These are phyloP conservation scores for Triplophysa bombifrons DNA, from an alignment of 2,797 vertebrate species.

Conservation along the genomic window DNA sequence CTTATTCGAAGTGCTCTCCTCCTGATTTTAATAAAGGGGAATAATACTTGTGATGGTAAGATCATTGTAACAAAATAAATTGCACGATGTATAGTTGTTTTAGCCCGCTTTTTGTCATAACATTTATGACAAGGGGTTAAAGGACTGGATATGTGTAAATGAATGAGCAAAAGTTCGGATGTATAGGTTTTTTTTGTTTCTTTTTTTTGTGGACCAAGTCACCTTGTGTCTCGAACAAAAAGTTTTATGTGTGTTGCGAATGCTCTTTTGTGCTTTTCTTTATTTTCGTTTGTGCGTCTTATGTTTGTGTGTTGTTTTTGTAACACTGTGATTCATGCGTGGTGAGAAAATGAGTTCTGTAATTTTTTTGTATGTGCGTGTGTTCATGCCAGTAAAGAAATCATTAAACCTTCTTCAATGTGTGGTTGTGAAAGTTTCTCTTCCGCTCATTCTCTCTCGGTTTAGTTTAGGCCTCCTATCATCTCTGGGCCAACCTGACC, in stretches of 20 bases:
- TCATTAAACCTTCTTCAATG: slow-evolving; percentile 77
- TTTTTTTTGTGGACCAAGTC: slow-evolving; percentile 72
- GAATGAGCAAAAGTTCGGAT: slow-evolving; percentile 74
- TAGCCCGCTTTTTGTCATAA: slow-evolving; percentile 87
- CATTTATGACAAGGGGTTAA: slow-evolving; percentile 93
- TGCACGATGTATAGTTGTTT: slow-evolving; percentile 85
- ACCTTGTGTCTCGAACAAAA: slow-evolving; percentile 76
- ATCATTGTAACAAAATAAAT: slow-evolving; percentile 84
- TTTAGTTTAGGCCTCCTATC: slow-evolving; percentile 59
- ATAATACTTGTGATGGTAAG: slow-evolving; percentile 84
- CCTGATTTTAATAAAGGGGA: slow-evolving; percentile 78
- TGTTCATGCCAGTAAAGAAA: slow-evolving; percentile 88
- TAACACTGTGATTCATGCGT: slow-evolving; percentile 84
- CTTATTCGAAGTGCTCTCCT: slow-evolving; percentile 83
- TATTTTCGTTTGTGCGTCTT: slow-evolving; percentile 54
- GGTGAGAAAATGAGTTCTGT: slow-evolving; percentile 82
- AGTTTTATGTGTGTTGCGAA: slow-evolving; percentile 71
- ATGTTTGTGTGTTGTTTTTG: slow-evolving; percentile 68
- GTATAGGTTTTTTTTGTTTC: slow-evolving; percentile 52
- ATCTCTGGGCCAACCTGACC: slow-evolving; percentile 67
- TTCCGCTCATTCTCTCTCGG: slow-evolving; percentile 51
- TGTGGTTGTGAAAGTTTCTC: slow-evolving; percentile 23
- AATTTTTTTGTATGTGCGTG: slow-evolving; percentile 71
- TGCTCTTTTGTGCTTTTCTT: slow-evolving; percentile 68
- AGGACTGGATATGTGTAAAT: slow-evolving; percentile 76